phyloP scores from a whole-genome alignment of 64 coral and sea anemone genomes.

The Montipora foliosa region DNA sequence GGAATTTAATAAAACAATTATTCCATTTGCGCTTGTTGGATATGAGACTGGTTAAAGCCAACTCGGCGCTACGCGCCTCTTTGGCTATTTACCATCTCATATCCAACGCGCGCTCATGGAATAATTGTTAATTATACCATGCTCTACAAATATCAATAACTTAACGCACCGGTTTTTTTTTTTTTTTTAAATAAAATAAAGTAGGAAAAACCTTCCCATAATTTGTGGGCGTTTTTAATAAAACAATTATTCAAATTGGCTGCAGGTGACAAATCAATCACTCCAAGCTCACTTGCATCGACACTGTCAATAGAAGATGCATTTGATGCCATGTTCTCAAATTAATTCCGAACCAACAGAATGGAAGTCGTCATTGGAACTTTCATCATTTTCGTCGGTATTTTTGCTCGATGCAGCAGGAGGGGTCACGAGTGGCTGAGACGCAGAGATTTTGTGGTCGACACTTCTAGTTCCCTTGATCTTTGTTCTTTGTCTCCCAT shows the following conservation, averaged over 20 bases:
- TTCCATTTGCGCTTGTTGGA: too few relatives aligned
- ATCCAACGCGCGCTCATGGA: too few relatives aligned
- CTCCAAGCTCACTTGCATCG: not conserved
- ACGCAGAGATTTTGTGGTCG: not conserved
- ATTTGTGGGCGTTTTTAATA: too few relatives aligned
- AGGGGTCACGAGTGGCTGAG: not conserved
- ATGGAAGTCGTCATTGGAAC: constrained; percentile 37
- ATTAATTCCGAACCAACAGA: constrained; percentile 32
- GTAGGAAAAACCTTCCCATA: too few relatives aligned
- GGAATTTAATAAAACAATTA: too few relatives aligned
- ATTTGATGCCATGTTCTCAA: not conserved
- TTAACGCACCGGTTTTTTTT: too few relatives aligned
- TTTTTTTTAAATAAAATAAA: too few relatives aligned
- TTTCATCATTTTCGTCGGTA: not conserved
- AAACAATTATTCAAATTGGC: constrained; percentile 1
- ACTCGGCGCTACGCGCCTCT: too few relatives aligned
- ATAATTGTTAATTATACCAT: too few relatives aligned
- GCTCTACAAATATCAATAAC: too few relatives aligned
- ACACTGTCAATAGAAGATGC: not conserved
- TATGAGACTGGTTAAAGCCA: too few relatives aligned
- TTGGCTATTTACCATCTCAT: too few relatives aligned
- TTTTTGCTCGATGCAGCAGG: not conserved
- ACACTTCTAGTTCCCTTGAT: not conserved
- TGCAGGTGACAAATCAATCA: constrained; percentile 39
- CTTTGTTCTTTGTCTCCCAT: not conserved